These are phyloP conservation scores for Chloropsis hardwickii DNA, from an alignment of 2,113 vertebrate species.

Conservation along the genomic window DNA sequence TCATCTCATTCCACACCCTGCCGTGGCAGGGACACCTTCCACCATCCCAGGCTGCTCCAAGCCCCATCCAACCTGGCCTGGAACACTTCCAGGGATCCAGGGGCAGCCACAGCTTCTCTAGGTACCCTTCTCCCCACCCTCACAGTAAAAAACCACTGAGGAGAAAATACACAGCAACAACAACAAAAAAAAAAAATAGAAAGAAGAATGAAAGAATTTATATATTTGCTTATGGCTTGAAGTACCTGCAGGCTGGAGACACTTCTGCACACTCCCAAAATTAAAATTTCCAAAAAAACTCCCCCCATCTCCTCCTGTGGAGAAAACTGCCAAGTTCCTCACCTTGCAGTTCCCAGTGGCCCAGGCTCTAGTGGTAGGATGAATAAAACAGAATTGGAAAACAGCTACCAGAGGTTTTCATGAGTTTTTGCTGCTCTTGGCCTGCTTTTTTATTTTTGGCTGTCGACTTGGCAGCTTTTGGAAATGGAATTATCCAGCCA, in stretches of 20 bases:
- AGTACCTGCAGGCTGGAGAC: neutral
- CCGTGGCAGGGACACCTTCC: neutral
- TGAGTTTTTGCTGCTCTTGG: neutral
- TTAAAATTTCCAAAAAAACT: neutral
- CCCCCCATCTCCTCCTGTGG: neutral
- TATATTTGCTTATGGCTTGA: neutral
- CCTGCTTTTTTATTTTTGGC: neutral
- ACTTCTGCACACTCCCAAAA: neutral
- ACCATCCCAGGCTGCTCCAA: fast-evolving
- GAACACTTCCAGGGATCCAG: neutral
- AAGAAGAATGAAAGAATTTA: too few species aligned
- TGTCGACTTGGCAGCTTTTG: neutral
- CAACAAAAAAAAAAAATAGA: fast-evolving
- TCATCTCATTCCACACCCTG: fast-evolving
- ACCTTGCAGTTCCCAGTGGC: neutral
- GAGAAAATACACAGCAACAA: neutral
- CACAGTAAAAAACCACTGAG: neutral
- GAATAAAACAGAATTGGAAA: neutral
- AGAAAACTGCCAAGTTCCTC: neutral
- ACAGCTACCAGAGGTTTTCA: neutral
- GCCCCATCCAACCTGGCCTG: fast-evolving
- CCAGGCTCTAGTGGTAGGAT: neutral
- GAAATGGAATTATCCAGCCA: neutral
- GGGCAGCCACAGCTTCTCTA: neutral
- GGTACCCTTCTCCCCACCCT: fast-evolving